Evolutionary conservation across 35 echinoderm and acorn worm species (phyloP), one percentile per base, ranked within the genome.

Genomic region (Eucidaris tribuloides): DNA sequence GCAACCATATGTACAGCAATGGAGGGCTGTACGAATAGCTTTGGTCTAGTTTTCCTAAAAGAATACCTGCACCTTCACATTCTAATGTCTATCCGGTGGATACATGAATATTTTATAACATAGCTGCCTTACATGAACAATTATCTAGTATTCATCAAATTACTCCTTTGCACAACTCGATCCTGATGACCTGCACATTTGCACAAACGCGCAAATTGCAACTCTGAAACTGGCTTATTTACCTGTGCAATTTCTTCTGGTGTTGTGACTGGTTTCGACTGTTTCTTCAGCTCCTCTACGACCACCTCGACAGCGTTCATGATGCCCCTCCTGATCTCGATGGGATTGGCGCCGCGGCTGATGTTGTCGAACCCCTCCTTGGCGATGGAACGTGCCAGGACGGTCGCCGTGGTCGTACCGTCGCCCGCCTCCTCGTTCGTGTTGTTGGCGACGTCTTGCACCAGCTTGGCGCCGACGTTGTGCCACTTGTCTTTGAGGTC

Each of bases 221-320:
- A 58, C 4, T 54, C 22, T 0, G 22, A 54, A n/a, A 5, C 1
- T 32, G 19, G 25, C 39, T 6, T 9, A n/a, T 66, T 61, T 68
- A 99, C 96, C 86, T 99, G 96, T 54, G 96, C 96, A 38, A 99
- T 99, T 93, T 99, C 96, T 84, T 99, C 96, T 33, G 96, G 96
- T 52, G 96, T 99, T 49, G 96, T 99, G 39, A 99, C 96, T 57
- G 96, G 96, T 46, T 93, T 99, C 11, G 96, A 99, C 34, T 90
- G 60, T 77, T 78, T 83, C 46, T 99, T 93, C 33, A 99, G 60
- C 31, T 83, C 78, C 33, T 90, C 84, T 17, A 99, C 78, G 9
- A 99, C 83, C 20, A 70, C 65, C 33, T 93, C 96, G 0, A 99
- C 96, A 48, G 90, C 96, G 5, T 86, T 49, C 91, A 93, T 93